Evolutionary conservation across 2,797 vertebrate genomes (phyloP).

Genomic region (Chromobotia macracanthus): DNA sequence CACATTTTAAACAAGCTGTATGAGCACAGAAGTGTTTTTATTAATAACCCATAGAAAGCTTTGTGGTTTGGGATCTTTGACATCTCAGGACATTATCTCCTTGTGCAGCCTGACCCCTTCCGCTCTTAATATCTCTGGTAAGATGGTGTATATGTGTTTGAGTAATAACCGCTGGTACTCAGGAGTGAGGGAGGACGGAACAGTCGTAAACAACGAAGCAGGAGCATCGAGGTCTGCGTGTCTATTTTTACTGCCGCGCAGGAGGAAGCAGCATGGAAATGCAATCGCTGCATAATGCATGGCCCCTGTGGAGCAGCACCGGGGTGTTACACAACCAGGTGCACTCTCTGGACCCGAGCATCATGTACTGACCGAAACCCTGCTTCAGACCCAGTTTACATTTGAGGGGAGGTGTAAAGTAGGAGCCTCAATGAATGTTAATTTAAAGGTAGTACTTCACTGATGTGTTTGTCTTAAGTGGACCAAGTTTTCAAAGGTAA

Average conservation of each 20-base stretch:
- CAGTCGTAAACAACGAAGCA: slow-evolving; percentile 72
- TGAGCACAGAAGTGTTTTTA: slow-evolving; percentile 60
- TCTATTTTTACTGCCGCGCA: slow-evolving; percentile 75
- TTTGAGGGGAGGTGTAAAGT: background rate
- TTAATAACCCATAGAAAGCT: slow-evolving; percentile 73
- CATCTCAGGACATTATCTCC: slow-evolving; percentile 65
- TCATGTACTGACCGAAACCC: slow-evolving; percentile 25
- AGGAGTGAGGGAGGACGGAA: slow-evolving; percentile 61
- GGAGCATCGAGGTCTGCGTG: slow-evolving; percentile 69
- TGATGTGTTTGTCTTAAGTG: background rate
- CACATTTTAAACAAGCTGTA: slow-evolving; percentile 40
- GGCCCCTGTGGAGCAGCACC: slow-evolving; percentile 62
- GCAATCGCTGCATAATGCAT: slow-evolving; percentile 76
- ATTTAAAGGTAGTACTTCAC: background rate
- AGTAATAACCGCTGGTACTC: slow-evolving; percentile 49
- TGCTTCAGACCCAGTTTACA: slow-evolving; percentile 22
- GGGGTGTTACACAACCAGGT: slow-evolving; percentile 61
- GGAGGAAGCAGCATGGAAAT: slow-evolving; percentile 73
- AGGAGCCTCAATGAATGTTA: slow-evolving; percentile 3
- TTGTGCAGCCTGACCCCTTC: slow-evolving; percentile 62
- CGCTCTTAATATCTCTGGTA: slow-evolving; percentile 53
- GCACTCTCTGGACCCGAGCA: slow-evolving; percentile 47
- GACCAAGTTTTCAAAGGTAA: slow-evolving; percentile 16
- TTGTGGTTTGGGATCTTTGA: slow-evolving; percentile 66
- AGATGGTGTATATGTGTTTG: slow-evolving; percentile 20